Evolutionary conservation across 2,888 invertebrate genomes (phyloP).

Genomic region (Ectemnius cavifrons): DNA sequence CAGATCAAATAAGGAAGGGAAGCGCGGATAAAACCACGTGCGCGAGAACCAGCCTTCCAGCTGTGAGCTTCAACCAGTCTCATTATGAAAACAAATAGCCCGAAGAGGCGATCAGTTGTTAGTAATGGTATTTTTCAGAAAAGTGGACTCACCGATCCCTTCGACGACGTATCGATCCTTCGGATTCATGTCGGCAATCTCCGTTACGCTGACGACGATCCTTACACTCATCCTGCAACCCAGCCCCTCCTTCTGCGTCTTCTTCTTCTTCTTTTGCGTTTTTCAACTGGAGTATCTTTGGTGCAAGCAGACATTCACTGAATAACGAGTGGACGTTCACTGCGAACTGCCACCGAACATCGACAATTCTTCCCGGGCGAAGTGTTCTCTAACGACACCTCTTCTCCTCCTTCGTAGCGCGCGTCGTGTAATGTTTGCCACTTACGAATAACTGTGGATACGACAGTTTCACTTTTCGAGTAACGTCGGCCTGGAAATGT

Average conservation of each 20-base stretch:
- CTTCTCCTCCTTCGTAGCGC: constrained; percentile 1
- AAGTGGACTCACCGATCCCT: constrained; percentile 66
- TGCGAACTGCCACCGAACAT: constrained; percentile 7
- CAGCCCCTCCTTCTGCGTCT: neutral
- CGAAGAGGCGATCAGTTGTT: neutral
- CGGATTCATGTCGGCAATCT: constrained; percentile 71
- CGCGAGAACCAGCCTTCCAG: neutral
- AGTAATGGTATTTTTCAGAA: neutral
- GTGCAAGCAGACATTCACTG: constrained; percentile 12
- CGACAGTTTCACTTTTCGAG: too few species aligned
- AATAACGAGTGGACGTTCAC: constrained; percentile 2
- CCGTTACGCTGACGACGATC: constrained; percentile 67
- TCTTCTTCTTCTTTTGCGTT: constrained; percentile 12
- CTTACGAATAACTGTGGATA: neutral
- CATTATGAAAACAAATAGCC: constrained; percentile 24
- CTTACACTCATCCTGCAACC: constrained; percentile 63
- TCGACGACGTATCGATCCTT: constrained; percentile 74
- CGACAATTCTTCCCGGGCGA: neutral
- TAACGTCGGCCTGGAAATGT: too few species aligned
- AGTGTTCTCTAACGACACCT: neutral
- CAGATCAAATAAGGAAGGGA: constrained; percentile 5
- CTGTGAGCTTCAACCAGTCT: constrained; percentile 13
- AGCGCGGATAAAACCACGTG: neutral
- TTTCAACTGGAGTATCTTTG: neutral
- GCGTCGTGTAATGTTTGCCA: constrained; percentile 8